Percentiles rank a stretch among this genome's conserved stretches.
These are phyloP conservation scores for Borostomias antarcticus DNA, from an alignment of 2,797 vertebrate genomes.

Conservation along the genomic window DNA sequence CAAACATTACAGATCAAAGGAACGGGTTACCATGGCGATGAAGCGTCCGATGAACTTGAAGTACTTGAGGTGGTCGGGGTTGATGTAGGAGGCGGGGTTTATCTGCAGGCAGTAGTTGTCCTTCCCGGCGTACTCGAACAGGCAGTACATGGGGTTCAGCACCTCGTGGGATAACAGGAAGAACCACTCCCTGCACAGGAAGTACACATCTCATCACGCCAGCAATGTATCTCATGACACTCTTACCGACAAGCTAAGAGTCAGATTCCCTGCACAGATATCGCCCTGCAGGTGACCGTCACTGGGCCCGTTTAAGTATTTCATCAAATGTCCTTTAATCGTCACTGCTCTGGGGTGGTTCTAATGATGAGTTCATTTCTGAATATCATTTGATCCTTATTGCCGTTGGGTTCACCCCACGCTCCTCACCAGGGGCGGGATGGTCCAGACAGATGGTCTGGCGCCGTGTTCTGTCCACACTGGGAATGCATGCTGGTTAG, in stretches of 20 bases:
- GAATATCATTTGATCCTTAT: too few species aligned
- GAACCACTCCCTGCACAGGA: constrained; percentile 86
- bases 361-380: too few species aligned
- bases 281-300: not conserved
- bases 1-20: too few species aligned
- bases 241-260: not conserved
- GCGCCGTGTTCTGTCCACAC: too few species aligned
- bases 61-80: constrained; percentile 90
- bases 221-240: not conserved
- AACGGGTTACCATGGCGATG: constrained; percentile 91
- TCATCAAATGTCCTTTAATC: too few species aligned
- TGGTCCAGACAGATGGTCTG: too few species aligned
- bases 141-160: constrained; percentile 93
- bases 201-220: constrained; percentile 1
- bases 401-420: too few species aligned
- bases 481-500: too few species aligned
- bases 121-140: constrained; percentile 92
- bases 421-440: too few species aligned
- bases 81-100: constrained; percentile 90
- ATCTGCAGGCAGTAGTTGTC: constrained; percentile 93
- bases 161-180: constrained; percentile 91
- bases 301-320: too few species aligned
- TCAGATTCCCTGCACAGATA: not conserved
- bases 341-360: too few species aligned
- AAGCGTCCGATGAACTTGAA: constrained; percentile 90